Evolutionary conservation across 2,888 invertebrate species (phyloP).

Genomic region (Subacronicta megacephala): DNA sequence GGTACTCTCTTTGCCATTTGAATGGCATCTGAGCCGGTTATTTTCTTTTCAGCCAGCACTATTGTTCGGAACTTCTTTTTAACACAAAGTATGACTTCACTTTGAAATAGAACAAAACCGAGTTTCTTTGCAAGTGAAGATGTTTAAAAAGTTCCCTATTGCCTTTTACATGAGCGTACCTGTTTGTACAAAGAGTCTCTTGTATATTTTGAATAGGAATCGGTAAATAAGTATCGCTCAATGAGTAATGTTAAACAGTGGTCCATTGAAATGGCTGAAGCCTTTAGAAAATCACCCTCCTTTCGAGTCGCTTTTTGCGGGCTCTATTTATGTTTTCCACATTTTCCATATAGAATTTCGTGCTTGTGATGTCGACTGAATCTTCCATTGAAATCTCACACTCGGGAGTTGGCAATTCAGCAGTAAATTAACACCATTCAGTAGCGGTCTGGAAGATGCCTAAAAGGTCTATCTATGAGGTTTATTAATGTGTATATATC

Average conservation of each 20-base stretch:
- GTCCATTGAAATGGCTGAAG: conserved; percentile 83
- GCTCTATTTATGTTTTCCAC: conserved; percentile 84
- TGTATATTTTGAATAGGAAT: conserved; percentile 78
- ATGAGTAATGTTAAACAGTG: conserved; percentile 86
- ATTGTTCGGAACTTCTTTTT: conserved; percentile 59
- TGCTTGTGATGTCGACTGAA: conserved; percentile 76
- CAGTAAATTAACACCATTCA: conserved; percentile 85
- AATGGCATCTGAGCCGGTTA: conserved; percentile 24
- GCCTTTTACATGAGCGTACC: conserved; percentile 58
- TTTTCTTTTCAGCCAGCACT: conserved; percentile 44
- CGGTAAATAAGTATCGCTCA: conserved; percentile 81
- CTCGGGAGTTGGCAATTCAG: conserved; percentile 78
- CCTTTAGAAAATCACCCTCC: conserved; percentile 87
- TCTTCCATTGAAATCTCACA: conserved; percentile 80
- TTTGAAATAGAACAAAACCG: conserved; percentile 62
- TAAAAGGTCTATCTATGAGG: conserved; percentile 56
- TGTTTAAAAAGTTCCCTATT: conserved; percentile 67
- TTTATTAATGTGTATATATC: conserved; percentile 26
- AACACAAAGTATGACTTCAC: conserved; percentile 49
- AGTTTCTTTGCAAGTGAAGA: conserved; percentile 64
- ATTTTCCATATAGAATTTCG: conserved; percentile 85
- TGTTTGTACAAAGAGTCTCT: conserved; percentile 67
- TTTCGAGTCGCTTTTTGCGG: conserved; percentile 81
- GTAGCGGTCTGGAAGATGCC: conserved; percentile 62
- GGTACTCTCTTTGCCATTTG: conserved; percentile 31